These are phyloP conservation scores for Saguinus imperator DNA, from an alignment of 2,113 vertebrate species.

Conservation along the genomic window DNA sequence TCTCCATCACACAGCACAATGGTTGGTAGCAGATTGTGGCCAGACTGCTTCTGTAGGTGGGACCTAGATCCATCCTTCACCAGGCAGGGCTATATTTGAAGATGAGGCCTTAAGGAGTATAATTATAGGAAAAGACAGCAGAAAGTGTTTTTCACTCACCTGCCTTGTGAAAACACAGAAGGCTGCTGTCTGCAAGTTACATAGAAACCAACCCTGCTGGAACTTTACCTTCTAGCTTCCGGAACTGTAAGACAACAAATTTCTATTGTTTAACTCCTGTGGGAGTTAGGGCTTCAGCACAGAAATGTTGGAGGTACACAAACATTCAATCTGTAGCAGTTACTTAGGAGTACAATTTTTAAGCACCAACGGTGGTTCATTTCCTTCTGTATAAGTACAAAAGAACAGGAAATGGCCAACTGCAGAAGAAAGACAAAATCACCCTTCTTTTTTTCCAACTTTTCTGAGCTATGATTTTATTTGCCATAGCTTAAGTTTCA, in stretches of 20 bases:
- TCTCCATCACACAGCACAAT: no score
- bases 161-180: not conserved
- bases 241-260: not conserved
- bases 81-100: not conserved
- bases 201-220: no score
- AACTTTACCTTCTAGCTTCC: not conserved
- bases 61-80: no score
- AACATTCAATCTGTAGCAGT: not conserved
- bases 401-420: not conserved
- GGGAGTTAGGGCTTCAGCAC: not conserved
- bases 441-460: not conserved
- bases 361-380: not conserved
- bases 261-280: not conserved
- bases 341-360: constrained; percentile 14
- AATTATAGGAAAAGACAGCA: not conserved
- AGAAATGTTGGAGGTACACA: not conserved
- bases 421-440: not conserved
- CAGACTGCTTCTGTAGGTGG: no score
- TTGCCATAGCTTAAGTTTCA: constrained; percentile 11
- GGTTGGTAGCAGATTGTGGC: no score
- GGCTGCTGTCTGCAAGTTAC: not conserved
- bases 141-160: not conserved
- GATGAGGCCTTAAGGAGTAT: not conserved
- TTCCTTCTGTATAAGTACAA: not conserved
- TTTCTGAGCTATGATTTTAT: constrained; percentile 44